Conservation (phyloP, 2,113 vertebrate genomes). For the Spermophilus dauricus region DNA sequence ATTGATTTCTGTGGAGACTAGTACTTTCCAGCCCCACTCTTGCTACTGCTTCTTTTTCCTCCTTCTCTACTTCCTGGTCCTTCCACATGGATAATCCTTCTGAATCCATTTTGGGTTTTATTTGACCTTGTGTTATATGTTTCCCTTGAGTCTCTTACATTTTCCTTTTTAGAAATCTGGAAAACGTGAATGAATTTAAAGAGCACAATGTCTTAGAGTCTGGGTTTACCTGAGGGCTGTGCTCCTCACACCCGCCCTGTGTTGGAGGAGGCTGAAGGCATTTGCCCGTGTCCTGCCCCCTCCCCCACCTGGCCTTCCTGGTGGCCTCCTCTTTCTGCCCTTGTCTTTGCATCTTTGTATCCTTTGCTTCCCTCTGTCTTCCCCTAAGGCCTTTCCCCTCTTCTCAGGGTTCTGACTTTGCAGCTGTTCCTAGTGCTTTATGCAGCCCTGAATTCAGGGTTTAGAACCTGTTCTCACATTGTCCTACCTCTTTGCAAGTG, state of each 20-base stretch:
- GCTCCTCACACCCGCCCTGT: background rate
- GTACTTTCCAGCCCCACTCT: background rate
- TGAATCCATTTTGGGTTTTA: background rate
- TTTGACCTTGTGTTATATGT: background rate
- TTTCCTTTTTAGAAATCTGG: background rate
- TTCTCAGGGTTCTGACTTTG: background rate
- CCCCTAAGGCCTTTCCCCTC: background rate
- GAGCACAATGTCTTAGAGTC: background rate
- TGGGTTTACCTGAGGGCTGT: background rate
- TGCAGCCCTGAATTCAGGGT: background rate
- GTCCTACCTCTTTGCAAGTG: background rate
- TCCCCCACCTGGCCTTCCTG: background rate
- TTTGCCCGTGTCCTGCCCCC: background rate
- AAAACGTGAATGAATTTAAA: background rate
- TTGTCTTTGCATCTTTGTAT: background rate
- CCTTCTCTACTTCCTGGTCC: background rate
- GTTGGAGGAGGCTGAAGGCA: fast-evolving
- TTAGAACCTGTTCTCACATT: background rate
- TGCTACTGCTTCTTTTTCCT: background rate
- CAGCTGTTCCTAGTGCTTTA: background rate
- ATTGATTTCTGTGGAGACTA: background rate
- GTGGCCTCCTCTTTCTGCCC: background rate
- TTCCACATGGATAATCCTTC: background rate
- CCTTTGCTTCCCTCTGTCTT: background rate
- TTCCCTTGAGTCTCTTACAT: slow-evolving; percentile 7